These are phyloP conservation scores for Drosophila asahinai DNA, from an alignment of 1,140 invertebrate species.

Conservation along the genomic window DNA sequence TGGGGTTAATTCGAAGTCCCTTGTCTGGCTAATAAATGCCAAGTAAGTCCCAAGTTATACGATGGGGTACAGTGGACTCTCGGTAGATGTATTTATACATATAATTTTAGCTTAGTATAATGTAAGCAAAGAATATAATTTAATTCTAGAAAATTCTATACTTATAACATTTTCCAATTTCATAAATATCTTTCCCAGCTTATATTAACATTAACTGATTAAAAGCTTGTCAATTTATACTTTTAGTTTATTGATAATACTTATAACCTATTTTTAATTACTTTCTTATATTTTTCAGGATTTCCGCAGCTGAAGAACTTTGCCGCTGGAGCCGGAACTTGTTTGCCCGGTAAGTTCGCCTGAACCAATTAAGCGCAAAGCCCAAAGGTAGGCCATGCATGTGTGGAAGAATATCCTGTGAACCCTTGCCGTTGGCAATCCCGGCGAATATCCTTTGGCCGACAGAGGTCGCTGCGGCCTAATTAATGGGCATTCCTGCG, in stretches of 20 bases:
- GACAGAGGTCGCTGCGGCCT: conserved; percentile 64
- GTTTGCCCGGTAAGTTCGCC: conserved; percentile 86
- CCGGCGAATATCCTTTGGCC: conserved; percentile 30
- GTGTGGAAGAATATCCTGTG: background rate
- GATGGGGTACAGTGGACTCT: conserved; percentile 5
- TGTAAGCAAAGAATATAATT: no score
- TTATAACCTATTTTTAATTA: no score
- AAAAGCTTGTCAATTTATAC: background rate
- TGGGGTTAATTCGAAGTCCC: conserved; percentile 26
- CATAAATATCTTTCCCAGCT: background rate
- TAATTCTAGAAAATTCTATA: no score
- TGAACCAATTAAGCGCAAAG: conserved; percentile 21
- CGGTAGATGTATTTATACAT: no score
- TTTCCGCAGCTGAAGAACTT: conserved; percentile 87
- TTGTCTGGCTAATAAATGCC: conserved; percentile 62
- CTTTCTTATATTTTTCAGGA: conserved; percentile 84
- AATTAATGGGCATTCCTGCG: conserved; percentile 78
- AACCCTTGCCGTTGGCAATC: conserved; percentile 10
- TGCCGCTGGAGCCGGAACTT: conserved; percentile 85
- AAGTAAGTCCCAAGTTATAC: background rate
- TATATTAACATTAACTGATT: no score
- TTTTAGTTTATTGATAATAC: no score
- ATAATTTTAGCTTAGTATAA: no score
- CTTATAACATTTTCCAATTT: no score
- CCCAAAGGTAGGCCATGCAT: conserved; percentile 73